Evolutionary conservation across 2,797 vertebrate species (phyloP), one percentile per base, ranked within the genome.

Genomic region (Notoglanidium macrostoma): DNA sequence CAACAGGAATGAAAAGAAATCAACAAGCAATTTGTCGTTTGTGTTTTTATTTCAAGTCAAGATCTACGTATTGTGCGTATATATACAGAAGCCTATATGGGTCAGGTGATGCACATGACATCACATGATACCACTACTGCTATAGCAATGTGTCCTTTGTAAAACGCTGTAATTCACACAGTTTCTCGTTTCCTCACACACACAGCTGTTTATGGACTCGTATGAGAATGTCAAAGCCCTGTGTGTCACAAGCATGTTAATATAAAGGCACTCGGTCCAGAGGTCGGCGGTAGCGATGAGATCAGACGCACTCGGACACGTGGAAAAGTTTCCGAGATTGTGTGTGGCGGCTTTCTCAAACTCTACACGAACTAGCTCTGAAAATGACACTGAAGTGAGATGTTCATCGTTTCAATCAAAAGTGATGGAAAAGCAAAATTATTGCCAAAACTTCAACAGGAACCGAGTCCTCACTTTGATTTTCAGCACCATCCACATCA

Each of bases 201-300:
- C 74, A 54, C 26, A 6, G 49, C 11, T 15, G 44, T n/a, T 51
- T 26, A 1, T 15, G 23, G 23, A 74, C 12, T 14, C 1, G 15
- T 10, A 0, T 10, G 12, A 55, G 0, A 6, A 92, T 89, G 92
- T 87, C 86, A 91, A 92, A 92, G 93, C 94, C 90, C 90, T 92
- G 84, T 10, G 89, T 85, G 90, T 86, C 79, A 86, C 81, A 84
- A 88, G 49, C 84, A 89, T 90, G 94, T 89, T 92, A 81, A 83
- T 88, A 88, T 94, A 92, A 96, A 96, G 95, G 95, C 95, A 95
- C 95, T 94, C 91, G 84, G 88, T 92, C 91, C 77, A 86, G 85
- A 90, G 88, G 87, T 90, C 67, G 76, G 85, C 84, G 79, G 81
- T 44, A 90, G 29, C 81, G 74, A 87, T 70, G 88, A 87, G 83